A percentile compares a stretch with the other conserved stretches of the same genome.
These are phyloP conservation scores for Solenodon paradoxus DNA, from an alignment of 2,113 vertebrate species.

Conservation along the genomic window DNA sequence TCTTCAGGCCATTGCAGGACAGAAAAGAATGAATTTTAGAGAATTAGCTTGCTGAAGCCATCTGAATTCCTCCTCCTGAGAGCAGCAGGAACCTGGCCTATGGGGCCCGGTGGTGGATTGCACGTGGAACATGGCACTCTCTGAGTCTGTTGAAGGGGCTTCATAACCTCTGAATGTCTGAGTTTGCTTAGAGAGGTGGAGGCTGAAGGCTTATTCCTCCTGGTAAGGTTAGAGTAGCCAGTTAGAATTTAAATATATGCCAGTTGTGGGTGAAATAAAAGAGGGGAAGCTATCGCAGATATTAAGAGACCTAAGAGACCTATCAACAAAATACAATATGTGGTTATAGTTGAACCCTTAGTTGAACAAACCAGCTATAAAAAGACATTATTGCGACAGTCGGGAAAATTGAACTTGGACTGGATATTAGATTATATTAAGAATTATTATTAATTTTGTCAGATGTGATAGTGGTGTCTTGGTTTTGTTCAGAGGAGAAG, in stretches of 20 bases:
- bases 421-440: constrained; percentile 2
- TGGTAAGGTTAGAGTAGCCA: background rate
- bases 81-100: background rate
- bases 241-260: background rate
- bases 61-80: constrained; percentile 23
- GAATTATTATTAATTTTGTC: constrained; percentile 24
- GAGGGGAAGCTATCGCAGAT: background rate
- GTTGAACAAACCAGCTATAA: background rate
- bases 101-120: background rate
- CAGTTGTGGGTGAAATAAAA: background rate
- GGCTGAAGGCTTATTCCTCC: background rate
- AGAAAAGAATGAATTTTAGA: constrained; percentile 54
- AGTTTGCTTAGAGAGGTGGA: background rate
- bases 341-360: background rate
- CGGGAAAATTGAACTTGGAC: background rate
- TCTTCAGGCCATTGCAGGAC: background rate
- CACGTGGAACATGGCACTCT: background rate
- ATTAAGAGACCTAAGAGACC: background rate
- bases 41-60: background rate
- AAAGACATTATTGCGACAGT: constrained; percentile 16
- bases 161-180: background rate
- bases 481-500: constrained; percentile 23
- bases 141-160: background rate
- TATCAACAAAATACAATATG: background rate
- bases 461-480: background rate